Evolutionary conservation across 2,888 invertebrate species (phyloP), one percentile per base, ranked within the genome.

Genomic region (Tiliacea citrago): DNA sequence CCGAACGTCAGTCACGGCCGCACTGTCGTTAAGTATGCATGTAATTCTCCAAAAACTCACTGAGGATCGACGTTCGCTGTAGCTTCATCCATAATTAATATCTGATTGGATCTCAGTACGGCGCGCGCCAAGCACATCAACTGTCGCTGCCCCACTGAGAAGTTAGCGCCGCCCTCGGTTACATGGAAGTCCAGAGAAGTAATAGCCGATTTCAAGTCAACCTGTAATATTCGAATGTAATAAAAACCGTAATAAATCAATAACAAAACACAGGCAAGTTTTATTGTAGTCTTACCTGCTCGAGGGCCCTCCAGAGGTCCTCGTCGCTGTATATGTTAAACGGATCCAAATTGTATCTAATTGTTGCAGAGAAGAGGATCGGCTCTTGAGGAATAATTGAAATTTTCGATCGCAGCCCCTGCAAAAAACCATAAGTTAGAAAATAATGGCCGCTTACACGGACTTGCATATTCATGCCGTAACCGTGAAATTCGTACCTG

Each of bases 1-100:
- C 68, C 42, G 4, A 35, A 47, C 29, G 45, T 77, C 45, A 84
- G 57, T 77, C 24, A 49, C 65, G 39, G 67, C 47, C 60, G 13
- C 29, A 39, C 39, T 45, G 35, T 49, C 68, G 61, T 58, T 51
- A 68, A 60, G 8, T 58, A 71, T 75, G 57, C 47, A 71, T 49
- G 63, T 62, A 63, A 69, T 67, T 49, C 65, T 62, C 45, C 65
- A 61, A 73, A 68, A 67, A 93, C 95, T 92, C 84, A 96, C 96
- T 98, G 98, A 53, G 98, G 98, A 95, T 99, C 99, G 6, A 99
- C 98, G 91, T 99, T 99, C 6, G 99, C 99, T 0, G 99, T 99
- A 8, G 99, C 99, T 95, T 99, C 99, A 91, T 99, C 99, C 95
- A 99, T 97, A 87, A 99, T 98, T 18, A 99, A 95, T 87, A 99